Evolutionary conservation across 2,113 vertebrate species (phyloP).

Genomic region (Amazona guildingii): DNA sequence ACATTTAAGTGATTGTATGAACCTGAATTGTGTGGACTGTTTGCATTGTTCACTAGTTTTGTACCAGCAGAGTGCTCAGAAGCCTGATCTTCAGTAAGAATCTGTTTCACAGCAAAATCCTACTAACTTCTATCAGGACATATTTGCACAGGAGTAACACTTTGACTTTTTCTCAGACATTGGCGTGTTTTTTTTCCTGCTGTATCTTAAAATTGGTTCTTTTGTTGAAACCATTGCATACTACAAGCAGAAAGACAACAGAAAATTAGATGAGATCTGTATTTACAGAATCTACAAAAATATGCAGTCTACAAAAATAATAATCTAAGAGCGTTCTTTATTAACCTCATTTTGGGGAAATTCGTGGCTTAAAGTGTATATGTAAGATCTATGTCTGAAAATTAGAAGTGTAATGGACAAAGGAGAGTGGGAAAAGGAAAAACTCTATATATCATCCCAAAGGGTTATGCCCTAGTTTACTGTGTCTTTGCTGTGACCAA

Average conservation of each 20-base stretch:
- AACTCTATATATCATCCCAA: neutral
- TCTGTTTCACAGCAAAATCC: neutral
- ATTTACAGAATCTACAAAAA: neutral
- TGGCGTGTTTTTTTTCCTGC: accelerated
- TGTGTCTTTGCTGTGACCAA: neutral
- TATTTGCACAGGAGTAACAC: neutral
- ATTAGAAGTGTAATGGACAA: neutral
- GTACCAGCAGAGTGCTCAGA: neutral
- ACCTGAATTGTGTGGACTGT: neutral
- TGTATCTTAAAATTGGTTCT: neutral
- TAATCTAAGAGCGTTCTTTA: neutral
- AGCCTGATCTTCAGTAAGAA: neutral
- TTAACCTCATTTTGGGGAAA: neutral
- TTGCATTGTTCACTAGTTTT: neutral
- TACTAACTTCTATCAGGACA: neutral
- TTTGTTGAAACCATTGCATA: neutral
- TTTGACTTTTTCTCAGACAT: neutral
- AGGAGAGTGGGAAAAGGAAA: neutral
- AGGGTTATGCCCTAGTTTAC: neutral
- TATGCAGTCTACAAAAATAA: neutral
- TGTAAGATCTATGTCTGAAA: neutral
- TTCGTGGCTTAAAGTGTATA: neutral
- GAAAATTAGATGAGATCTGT: neutral
- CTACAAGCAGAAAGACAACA: neutral
- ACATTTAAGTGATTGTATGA: neutral